phyloP scores from a whole-genome alignment of 2,113 vertebrate species.

The Hippocampus barbouri region DNA sequence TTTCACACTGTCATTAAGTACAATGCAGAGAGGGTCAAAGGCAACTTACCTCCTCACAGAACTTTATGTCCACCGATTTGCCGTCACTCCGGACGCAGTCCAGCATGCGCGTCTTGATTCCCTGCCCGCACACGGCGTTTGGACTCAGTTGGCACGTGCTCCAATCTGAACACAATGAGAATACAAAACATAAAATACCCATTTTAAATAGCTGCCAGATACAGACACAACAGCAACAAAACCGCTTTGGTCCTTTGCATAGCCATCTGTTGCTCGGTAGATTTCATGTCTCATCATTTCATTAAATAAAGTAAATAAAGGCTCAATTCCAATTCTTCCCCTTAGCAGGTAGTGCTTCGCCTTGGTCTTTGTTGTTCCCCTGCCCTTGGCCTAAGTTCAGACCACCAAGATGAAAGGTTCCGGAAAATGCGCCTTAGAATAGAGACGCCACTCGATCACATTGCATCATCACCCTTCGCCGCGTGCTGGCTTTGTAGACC shows the following conservation, averaged over 20 bases:
- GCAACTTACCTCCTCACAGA: conserved; percentile 85
- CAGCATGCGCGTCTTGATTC: conserved; percentile 93
- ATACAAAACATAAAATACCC: neutral
- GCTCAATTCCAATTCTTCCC: too few relatives aligned
- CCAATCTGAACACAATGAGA: conserved; percentile 79
- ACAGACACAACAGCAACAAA: neutral
- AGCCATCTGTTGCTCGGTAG: neutral
- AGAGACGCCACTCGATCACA: too few relatives aligned
- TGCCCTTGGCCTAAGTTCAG: too few relatives aligned
- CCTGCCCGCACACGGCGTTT: conserved; percentile 88
- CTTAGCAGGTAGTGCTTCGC: too few relatives aligned
- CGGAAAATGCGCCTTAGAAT: too few relatives aligned
- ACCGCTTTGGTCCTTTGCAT: too few relatives aligned
- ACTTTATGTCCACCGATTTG: conserved; percentile 90
- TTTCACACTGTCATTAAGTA: conserved; percentile 34
- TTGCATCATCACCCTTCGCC: too few relatives aligned
- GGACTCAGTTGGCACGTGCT: conserved; percentile 95
- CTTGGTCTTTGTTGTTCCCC: too few relatives aligned
- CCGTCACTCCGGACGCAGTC: conserved; percentile 95
- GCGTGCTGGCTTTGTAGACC: too few relatives aligned
- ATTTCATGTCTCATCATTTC: neutral
- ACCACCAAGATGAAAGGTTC: too few relatives aligned
- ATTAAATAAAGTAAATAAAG: neutral
- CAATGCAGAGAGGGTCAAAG: neutral
- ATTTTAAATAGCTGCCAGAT: too few relatives aligned